Conservation (phyloP, 2,888 invertebrate genomes). For the Pasiphila rectangulata region DNA sequence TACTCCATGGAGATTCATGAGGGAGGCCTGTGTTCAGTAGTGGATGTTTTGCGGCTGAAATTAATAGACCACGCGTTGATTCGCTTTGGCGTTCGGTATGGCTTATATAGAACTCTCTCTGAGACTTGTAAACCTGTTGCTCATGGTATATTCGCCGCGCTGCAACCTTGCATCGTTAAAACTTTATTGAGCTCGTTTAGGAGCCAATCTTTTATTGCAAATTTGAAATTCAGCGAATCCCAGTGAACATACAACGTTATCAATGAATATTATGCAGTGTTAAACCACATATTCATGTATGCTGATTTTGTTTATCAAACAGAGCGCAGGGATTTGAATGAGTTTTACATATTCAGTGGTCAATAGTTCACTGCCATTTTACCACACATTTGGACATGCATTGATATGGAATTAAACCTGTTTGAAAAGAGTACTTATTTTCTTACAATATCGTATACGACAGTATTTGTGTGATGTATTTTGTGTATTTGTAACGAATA, state of each 20-base stretch:
- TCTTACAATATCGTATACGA: too few relatives aligned
- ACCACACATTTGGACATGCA: neutral
- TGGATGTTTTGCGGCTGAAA: too few relatives aligned
- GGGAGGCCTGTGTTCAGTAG: too few relatives aligned
- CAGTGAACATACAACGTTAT: neutral
- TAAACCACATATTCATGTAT: neutral
- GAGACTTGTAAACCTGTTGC: too few relatives aligned
- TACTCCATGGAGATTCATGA: too few relatives aligned
- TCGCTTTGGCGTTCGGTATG: too few relatives aligned
- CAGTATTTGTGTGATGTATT: too few relatives aligned
- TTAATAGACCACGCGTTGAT: too few relatives aligned
- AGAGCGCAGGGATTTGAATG: neutral
- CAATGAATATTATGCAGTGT: neutral
- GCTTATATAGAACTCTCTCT: too few relatives aligned
- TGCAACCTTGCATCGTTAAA: conserved; percentile 24
- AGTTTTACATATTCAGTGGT: neutral
- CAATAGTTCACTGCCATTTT: neutral
- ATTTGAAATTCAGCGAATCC: neutral
- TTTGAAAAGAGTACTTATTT: neutral
- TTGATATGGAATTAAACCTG: neutral
- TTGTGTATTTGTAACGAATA: too few relatives aligned
- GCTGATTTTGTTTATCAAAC: neutral
- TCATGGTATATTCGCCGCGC: too few relatives aligned
- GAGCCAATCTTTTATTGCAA: conserved; percentile 18
- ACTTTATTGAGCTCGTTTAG: conserved; percentile 19